Conservation (phyloP, 2,113 vertebrate genomes). For the Circaetus cinerascens region DNA sequence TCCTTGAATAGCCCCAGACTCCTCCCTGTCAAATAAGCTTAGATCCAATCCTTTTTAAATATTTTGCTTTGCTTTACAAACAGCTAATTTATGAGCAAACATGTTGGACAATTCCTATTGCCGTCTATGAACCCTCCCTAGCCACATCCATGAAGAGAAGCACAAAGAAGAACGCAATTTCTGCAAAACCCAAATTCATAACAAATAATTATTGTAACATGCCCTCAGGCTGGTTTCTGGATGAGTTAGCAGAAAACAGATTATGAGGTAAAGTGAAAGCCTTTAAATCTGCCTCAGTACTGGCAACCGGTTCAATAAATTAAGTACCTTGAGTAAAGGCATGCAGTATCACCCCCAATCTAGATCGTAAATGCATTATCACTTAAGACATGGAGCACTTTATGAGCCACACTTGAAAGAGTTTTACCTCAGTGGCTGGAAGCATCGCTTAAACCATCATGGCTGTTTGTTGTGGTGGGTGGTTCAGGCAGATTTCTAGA, state of each 20-base stretch:
- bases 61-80: neutral
- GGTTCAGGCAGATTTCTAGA: neutral
- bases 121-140: neutral
- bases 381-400: neutral
- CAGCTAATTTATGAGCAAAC: neutral
- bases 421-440: neutral
- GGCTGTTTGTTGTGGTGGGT: neutral
- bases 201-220: neutral
- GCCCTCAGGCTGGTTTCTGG: neutral
- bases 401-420: neutral
- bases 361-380: neutral
- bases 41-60: neutral
- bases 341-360: neutral
- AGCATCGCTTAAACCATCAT: neutral
- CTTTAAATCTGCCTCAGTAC: neutral
- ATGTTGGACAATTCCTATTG: neutral
- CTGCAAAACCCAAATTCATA: neutral
- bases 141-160: neutral
- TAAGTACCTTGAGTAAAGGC: neutral
- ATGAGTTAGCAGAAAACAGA: neutral
- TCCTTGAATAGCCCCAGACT: neutral
- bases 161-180: neutral
- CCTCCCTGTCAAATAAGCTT: neutral
- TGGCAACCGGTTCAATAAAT: neutral
- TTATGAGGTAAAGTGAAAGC: neutral